Base-by-base conservation (phyloP, 2,797 vertebrate genomes). In the Syngnathus rostellatus region DNA sequence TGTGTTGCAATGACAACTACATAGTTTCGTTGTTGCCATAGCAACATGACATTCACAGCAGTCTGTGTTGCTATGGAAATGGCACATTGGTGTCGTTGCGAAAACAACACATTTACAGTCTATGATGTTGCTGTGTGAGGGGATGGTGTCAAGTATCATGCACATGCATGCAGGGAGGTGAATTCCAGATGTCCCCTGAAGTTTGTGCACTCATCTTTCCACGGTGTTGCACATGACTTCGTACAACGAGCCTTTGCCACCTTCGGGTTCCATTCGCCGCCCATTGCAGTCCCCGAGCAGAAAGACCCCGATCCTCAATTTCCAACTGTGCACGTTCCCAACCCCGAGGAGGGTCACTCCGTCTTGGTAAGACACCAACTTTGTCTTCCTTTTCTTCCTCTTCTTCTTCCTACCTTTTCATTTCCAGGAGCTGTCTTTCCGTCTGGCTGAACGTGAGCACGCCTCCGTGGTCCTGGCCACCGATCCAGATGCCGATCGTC, bases 131-230 rank as follows among this genome's bases (percentile, higher is more conserved):
- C 25, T 37, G 54, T 16, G 23, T 8, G 54, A 55, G 12, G 23
- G 25, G 25, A 25, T 1, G 54, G 2, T 10, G 25, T 57, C 25
- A 57, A 37, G 54, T 37, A 31, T 31, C 11, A 14, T 37, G 55
- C 12, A 6, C 6, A 17, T 57, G 55, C 7, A 14, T 57, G 31
- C 55, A 57, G 55, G 25, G 55, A 57, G 55, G 55, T 14, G 25
- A 57, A 57, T 57, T 17, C 3, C 2, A 82, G 85, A 41, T 93
- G 86, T 14, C 79, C 72, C 0, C 25, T 98, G 81, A 95, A 90
- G 81, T 96, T 98, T 51, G 92, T 99, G 17, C 97, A 99, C 40
- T 95, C 95, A 0, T 93, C 96, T 2, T 98, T 98, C 80, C 97
- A 99, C 0, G 97, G 97, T 0, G 97, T 99, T 0, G 97, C 94